A percentile compares a stretch with the other conserved stretches of the same genome.
phyloP scores from a whole-genome alignment of 2,113 vertebrate genomes.

The Prunella fulvescens region DNA sequence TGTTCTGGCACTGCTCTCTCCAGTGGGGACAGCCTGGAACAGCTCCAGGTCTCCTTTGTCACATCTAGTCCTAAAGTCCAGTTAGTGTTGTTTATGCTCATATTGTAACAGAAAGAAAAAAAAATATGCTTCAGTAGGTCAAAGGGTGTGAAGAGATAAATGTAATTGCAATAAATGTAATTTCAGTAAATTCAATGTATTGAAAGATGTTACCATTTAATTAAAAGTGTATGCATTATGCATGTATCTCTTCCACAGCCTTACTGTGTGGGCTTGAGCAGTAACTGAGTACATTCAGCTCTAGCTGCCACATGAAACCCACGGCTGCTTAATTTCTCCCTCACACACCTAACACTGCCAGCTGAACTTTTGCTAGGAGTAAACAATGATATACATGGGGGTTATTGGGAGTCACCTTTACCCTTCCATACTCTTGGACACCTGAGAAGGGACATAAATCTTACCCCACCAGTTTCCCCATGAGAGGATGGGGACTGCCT shows the following conservation, averaged over 20 bases:
- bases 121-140: not conserved
- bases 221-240: slow-evolving; percentile 35
- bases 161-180: not conserved
- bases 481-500: not conserved
- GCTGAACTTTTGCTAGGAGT: not conserved
- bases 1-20: fast-evolving
- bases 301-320: not conserved
- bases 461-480: not conserved
- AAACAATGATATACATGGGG: not conserved
- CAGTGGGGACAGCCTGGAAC: not conserved
- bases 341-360: not conserved
- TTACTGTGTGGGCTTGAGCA: not conserved
- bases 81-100: not conserved
- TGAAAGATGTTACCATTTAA: not conserved
- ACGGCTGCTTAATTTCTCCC: not conserved
- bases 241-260: not conserved
- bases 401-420: not conserved
- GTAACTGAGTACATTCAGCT: not conserved
- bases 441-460: not conserved
- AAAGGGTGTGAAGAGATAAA: not conserved
- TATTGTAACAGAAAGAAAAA: not conserved
- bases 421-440: fast-evolving
- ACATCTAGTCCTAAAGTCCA: not conserved
- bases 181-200: not conserved
- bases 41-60: not conserved